Percentiles rank a stretch among this genome's conserved stretches.
These are phyloP conservation scores for Oenanthe melanoleuca DNA, from an alignment of 2,113 vertebrate genomes.

Conservation along the genomic window DNA sequence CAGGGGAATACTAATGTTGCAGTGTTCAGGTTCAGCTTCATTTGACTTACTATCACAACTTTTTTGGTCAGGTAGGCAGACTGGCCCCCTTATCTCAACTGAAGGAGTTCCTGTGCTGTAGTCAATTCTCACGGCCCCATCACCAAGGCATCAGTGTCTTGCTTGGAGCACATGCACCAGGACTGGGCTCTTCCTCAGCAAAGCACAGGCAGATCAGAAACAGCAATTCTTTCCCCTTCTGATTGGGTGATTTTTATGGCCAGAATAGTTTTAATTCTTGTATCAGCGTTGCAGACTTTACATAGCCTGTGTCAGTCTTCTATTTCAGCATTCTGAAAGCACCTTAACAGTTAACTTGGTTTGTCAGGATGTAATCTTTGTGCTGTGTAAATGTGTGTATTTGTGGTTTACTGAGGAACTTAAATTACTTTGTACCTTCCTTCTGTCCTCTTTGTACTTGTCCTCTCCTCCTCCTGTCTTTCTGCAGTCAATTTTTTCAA, in stretches of 20 bases:
- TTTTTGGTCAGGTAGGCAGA: neutral
- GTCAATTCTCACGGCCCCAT: neutral
- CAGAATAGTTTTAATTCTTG: neutral
- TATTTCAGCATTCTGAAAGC: neutral
- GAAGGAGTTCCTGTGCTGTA: accelerated
- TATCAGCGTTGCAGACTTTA: neutral
- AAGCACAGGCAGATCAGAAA: neutral
- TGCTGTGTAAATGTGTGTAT: neutral
- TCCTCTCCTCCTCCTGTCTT: neutral
- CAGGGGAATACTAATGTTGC: neutral
- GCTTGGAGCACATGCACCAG: accelerated
- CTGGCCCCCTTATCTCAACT: accelerated
- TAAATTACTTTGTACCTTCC: neutral
- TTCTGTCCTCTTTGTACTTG: neutral
- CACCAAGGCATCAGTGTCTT: too few relatives aligned
- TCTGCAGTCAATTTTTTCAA: neutral
- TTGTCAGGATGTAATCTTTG: neutral
- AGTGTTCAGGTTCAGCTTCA: neutral
- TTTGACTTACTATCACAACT: too few relatives aligned
- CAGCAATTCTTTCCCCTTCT: accelerated
- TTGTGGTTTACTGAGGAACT: neutral
- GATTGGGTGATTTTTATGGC: neutral
- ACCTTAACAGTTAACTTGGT: neutral
- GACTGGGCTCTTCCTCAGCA: accelerated
- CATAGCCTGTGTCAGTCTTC: neutral